Evolutionary conservation across 2,888 invertebrate genomes (phyloP).

Genomic region (Amphimallon solstitiale): DNA sequence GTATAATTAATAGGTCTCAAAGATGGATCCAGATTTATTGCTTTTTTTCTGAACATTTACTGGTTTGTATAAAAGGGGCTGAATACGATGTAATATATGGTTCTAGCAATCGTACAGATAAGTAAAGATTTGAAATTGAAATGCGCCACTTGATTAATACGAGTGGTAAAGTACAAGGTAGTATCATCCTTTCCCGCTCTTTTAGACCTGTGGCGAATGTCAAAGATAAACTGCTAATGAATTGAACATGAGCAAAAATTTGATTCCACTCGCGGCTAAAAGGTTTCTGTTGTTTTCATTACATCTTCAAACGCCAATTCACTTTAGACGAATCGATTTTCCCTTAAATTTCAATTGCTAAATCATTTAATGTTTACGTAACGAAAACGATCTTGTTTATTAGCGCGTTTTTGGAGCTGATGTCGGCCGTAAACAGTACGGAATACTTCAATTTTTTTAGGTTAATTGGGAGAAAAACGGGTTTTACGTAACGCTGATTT

Average conservation of each 20-base stretch:
- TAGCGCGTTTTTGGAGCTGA: background rate
- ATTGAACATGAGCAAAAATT: conserved; percentile 63
- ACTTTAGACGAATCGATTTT: conserved; percentile 32
- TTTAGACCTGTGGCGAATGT: conserved; percentile 28
- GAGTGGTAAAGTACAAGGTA: background rate
- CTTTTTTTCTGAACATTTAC: conserved; percentile 2
- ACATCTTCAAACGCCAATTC: conserved; percentile 33
- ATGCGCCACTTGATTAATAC: conserved; percentile 23
- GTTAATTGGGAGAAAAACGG: background rate
- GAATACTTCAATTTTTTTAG: background rate
- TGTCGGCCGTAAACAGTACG: background rate
- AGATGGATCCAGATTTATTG: conserved; percentile 25
- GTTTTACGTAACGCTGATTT: too few species aligned
- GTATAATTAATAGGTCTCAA: background rate
- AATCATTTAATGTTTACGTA: conserved; percentile 35
- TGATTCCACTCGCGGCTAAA: conserved; percentile 62
- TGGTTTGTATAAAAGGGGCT: conserved; percentile 6
- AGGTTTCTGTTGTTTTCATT: conserved; percentile 61
- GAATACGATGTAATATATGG: conserved; percentile 12
- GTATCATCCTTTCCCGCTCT: conserved; percentile 18
- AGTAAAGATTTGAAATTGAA: conserved; percentile 29
- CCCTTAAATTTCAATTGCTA: conserved; percentile 33
- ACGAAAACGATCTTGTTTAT: conserved; percentile 29
- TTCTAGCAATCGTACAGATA: conserved; percentile 16
- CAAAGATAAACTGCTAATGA: conserved; percentile 62